These are phyloP conservation scores for Automeris io DNA, from an alignment of 2,888 invertebrate genomes.

Conservation along the genomic window DNA sequence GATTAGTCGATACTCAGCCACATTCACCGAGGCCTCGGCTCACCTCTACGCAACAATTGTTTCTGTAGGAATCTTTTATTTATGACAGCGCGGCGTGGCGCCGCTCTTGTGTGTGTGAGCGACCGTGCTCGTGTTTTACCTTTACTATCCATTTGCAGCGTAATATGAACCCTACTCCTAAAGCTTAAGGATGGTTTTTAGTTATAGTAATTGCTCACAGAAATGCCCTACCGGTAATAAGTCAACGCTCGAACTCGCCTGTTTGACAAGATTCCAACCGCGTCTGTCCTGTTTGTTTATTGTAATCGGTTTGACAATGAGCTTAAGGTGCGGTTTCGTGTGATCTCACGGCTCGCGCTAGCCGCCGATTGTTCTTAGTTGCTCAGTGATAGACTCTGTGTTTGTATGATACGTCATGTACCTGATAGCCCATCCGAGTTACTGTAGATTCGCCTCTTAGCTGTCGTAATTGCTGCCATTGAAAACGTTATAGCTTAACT, in stretches of 20 bases:
- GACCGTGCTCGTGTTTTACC: slow-evolving; percentile 72
- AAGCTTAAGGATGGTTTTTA: slow-evolving; percentile 30
- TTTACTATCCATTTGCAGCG: slow-evolving; percentile 31
- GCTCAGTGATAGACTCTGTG: slow-evolving; percentile 61
- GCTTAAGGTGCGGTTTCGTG: slow-evolving; percentile 78
- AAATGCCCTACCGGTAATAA: slow-evolving; percentile 76
- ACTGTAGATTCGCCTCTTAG: slow-evolving; percentile 73
- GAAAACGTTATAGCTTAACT: no score
- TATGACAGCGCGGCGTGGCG: slow-evolving; percentile 63
- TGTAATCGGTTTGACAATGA: slow-evolving; percentile 77
- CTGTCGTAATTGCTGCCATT: no score
- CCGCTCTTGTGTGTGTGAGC: slow-evolving; percentile 61
- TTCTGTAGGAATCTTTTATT: slow-evolving; percentile 77
- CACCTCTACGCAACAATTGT: slow-evolving; percentile 77
- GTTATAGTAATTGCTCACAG: slow-evolving; percentile 32
- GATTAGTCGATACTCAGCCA: slow-evolving; percentile 59
- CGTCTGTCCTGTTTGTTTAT: slow-evolving; percentile 77
- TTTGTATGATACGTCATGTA: slow-evolving; percentile 74
- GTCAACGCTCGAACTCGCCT: slow-evolving; percentile 77
- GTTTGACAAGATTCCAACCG: slow-evolving; percentile 78
- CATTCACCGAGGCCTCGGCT: slow-evolving; percentile 71
- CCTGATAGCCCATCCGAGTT: slow-evolving; percentile 41
- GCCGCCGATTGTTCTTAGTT: slow-evolving; percentile 65
- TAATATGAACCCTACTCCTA: slow-evolving; percentile 27
- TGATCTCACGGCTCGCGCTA: slow-evolving; percentile 64